Evolutionary conservation across 2,888 invertebrate species (phyloP), one percentile per base, ranked within the genome.

Genomic region (Philhelius pedissequus): DNA sequence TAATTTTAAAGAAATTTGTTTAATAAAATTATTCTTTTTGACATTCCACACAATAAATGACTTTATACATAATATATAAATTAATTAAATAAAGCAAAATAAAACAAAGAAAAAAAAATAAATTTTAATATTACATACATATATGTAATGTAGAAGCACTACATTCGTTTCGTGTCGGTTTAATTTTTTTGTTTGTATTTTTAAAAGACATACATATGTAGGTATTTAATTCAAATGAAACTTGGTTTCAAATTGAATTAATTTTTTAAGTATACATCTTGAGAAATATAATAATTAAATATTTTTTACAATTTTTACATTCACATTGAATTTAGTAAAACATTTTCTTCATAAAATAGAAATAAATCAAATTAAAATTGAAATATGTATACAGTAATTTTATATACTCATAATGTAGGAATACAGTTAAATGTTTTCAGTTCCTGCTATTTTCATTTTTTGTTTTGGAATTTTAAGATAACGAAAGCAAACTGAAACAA

Each of bases 21-120:
- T 54, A 43, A 32, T 27, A 20, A 70, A 56, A 43, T 45, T 64
- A 22, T 18, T 20, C 64, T 64, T 68, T 62, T 76, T 64, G 27
- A 54, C 73, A 62, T 62, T 68, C 52, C 82, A 82, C 78, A 73
- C 77, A 58, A 40, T 56, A 77, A n/a, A 30, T 50, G 52, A 77
- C 50, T 71, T 43, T 43, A 30, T 54, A 43, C 69, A 69, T 40
- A 54, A 60, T 38, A 64, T n/a, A 62, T 40, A 62, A 35, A 40
- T 70, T n/a, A 78, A 73, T 38, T 2, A n/a, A 38, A n/a, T 4
- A 7, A 40, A 15, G 8, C 3, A 8, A 40, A 40, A 38, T 2
- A 38, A n/a, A 40, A 56, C 13, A 30, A 48, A 64, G n/a, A 11
- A 22, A 40, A 52, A 76, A 35, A 35, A 7, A 25, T 2, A 54